Conservation (phyloP, 2,888 invertebrate species). For the Thera britannica region DNA sequence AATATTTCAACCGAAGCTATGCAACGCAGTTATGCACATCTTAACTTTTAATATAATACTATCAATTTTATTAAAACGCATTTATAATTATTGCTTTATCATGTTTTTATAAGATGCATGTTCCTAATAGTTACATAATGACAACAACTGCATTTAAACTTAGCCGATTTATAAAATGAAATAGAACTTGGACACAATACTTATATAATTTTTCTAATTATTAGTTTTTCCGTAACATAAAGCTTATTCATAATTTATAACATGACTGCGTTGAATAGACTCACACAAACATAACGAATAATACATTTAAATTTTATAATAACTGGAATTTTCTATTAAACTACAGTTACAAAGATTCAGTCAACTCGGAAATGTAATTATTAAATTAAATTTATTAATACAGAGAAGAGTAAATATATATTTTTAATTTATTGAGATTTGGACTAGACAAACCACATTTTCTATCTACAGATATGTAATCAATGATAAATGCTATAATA, state of each 20-base stretch:
- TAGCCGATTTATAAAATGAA: constrained; percentile 5
- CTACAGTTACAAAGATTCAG: constrained; percentile 74
- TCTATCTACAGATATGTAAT: constrained; percentile 85
- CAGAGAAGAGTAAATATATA: constrained; percentile 78
- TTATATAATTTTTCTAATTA: constrained; percentile 11
- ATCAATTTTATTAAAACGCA: constrained; percentile 7
- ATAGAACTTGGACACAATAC: constrained; percentile 13
- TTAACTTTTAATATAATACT: background rate
- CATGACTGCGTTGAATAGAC: constrained; percentile 66
- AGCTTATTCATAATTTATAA: constrained; percentile 19
- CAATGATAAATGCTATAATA: constrained; percentile 82
- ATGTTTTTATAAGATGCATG: constrained; percentile 5
- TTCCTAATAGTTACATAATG: constrained; percentile 4
- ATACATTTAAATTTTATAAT: constrained; percentile 40
- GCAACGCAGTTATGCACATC: constrained; percentile 29
- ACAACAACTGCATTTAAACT: constrained; percentile 1
- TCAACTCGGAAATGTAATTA: constrained; percentile 74
- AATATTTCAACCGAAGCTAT: constrained; percentile 20
- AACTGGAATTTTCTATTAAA: constrained; percentile 58
- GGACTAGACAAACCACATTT: constrained; percentile 83
- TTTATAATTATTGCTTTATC: constrained; percentile 12
- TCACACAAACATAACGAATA: constrained; percentile 44
- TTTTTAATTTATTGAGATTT: constrained; percentile 79
- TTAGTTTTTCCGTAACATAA: constrained; percentile 13
- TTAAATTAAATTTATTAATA: constrained; percentile 65